phyloP scores from a whole-genome alignment of 2,113 vertebrate genomes.

The Dasyprocta punctata region DNA sequence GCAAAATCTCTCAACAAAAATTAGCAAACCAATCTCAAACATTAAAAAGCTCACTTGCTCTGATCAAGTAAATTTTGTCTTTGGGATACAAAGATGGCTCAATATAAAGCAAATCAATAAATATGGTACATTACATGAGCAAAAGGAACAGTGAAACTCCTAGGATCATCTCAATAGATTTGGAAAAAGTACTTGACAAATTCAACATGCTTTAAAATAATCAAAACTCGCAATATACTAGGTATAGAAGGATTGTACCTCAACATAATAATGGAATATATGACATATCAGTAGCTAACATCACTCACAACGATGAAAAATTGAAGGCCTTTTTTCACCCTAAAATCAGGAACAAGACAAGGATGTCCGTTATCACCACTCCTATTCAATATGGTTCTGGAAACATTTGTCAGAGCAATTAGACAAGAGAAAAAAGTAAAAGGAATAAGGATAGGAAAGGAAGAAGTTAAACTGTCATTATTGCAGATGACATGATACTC shows the following conservation, averaged over 20 bases:
- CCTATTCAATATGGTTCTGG: background rate
- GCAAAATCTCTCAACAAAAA: background rate
- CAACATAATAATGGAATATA: background rate
- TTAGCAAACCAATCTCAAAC: background rate
- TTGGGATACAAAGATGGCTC: background rate
- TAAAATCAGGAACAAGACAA: background rate
- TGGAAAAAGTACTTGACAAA: background rate
- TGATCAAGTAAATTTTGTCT: background rate
- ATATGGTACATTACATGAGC: background rate
- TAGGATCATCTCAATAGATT: background rate
- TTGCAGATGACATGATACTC: background rate
- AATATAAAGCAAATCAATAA: background rate
- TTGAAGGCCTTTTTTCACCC: background rate
- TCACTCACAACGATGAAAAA: background rate
- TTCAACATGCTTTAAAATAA: background rate
- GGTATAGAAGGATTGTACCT: background rate
- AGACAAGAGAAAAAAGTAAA: background rate
- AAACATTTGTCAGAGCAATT: background rate
- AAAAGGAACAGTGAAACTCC: background rate
- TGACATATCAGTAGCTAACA: background rate
- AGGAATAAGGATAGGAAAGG: background rate
- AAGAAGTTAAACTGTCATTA: background rate
- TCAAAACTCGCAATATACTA: background rate
- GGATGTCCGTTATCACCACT: background rate
- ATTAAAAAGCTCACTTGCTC: background rate